Evolutionary conservation across 2,113 vertebrate genomes (phyloP), one percentile per base, ranked within the genome.

Genomic region (Trogon melanurus): DNA sequence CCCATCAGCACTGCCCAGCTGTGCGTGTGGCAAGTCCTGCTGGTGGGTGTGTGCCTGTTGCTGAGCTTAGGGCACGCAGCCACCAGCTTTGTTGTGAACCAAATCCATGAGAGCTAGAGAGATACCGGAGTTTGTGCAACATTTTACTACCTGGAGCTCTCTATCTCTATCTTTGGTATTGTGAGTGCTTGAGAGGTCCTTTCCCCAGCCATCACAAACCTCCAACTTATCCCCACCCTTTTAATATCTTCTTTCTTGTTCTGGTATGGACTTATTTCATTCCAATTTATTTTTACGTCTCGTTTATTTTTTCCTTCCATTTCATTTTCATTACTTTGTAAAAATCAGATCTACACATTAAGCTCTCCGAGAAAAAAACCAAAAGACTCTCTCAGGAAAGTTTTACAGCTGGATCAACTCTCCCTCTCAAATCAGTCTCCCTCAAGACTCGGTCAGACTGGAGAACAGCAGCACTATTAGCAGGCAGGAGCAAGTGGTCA

Each of bases 361-460:
- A 75, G 34, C 5, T 56, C 11, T 62, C 27, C 26, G 27, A 30
- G 4, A 5, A 51, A 53, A 50, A 18, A 50, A 34, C 5, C 12
- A n/a, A 36, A 15, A 2, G 2, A 29, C 7, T 64, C 16, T 41
- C 17, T 16, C 65, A 78, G 32, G 22, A 44, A 50, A 41, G 8
- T 58, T 89, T 88, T 85, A 23, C 22, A 8, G 10, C 17, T 71
- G n/a, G 22, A 45, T 78, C 17, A 82, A 1, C 20, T 56, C 47
- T 58, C 47, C 21, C 56, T 22, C 41, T 41, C 41, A 25, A 53
- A 23, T 18, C 58, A 48, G 8, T 65, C 11, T 83, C 22, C 20
- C 20, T 34, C 1, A 0, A 48, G 76, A 50, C 20, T 47, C 80
- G 76, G 29, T 50, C 34, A 62, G 32, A n/a, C 2, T 0, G 0